These are phyloP conservation scores for Garra rufa DNA, from an alignment of 2,113 vertebrate species.

Conservation along the genomic window DNA sequence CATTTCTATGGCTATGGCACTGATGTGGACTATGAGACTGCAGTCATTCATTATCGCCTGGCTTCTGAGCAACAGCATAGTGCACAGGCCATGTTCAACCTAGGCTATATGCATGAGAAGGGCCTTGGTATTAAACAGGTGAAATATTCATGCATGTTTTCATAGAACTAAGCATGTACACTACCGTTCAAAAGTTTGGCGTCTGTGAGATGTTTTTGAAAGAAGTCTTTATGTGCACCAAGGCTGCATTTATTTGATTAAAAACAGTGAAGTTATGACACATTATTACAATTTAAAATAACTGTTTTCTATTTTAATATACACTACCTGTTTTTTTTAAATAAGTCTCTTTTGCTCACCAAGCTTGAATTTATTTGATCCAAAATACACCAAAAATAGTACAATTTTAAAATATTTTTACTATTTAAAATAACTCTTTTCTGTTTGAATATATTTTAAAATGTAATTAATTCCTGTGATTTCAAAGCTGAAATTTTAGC, in stretches of 20 bases:
- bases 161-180: neutral
- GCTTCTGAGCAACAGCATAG: constrained; percentile 98
- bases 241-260: neutral
- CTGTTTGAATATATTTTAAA: too few relatives aligned
- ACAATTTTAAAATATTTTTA: too few relatives aligned
- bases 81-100: constrained; percentile 97
- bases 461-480: too few relatives aligned
- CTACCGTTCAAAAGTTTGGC: neutral
- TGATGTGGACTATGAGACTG: constrained; percentile 95
- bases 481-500: too few relatives aligned
- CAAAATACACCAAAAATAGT: too few relatives aligned
- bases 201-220: neutral
- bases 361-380: too few relatives aligned
- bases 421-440: too few relatives aligned
- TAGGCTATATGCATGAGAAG: constrained; percentile 99
- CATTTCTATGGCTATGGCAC: constrained; percentile 98
- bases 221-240: neutral
- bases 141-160: neutral
- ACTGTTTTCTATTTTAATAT: too few relatives aligned
- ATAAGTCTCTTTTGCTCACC: too few relatives aligned
- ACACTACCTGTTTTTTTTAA: too few relatives aligned
- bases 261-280: neutral
- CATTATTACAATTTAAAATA: neutral
- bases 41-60: constrained; percentile 95
- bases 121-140: constrained; percentile 98